A percentile compares a stretch with the other conserved stretches of the same genome.
phyloP scores from a whole-genome alignment of 2,888 invertebrate species.

The Dryobotodes eremita region DNA sequence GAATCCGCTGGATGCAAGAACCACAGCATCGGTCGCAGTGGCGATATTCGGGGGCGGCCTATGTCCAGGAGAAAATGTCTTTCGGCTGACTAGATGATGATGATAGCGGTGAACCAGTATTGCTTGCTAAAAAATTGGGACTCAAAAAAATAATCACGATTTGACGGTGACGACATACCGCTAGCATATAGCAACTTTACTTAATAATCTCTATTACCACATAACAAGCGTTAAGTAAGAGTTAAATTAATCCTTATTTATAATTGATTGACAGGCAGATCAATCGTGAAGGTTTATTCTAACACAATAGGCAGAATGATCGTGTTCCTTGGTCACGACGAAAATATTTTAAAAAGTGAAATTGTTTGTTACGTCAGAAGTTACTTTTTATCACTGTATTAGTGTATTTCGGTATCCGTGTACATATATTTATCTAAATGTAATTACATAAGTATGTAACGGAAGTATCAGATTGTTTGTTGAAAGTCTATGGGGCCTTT shows the following conservation, averaged over 20 bases:
- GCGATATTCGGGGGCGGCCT: too few relatives aligned
- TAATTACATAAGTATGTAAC: constrained; percentile 5
- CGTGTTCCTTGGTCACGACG: constrained; percentile 64
- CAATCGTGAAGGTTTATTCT: constrained; percentile 23
- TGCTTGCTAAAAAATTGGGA: not conserved
- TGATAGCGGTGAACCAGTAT: too few relatives aligned
- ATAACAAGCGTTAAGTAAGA: constrained; percentile 20
- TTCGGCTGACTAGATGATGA: too few relatives aligned
- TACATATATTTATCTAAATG: constrained; percentile 48
- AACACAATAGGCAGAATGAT: constrained; percentile 42
- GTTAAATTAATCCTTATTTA: constrained; percentile 14
- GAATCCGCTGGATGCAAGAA: too few relatives aligned
- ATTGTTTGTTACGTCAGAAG: constrained; percentile 57
- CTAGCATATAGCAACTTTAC: too few relatives aligned
- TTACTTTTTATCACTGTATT: constrained; percentile 31
- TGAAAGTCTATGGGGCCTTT: constrained; percentile 27
- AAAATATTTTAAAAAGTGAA: constrained; percentile 65
- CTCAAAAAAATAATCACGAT: not conserved
- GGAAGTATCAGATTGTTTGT: constrained; percentile 50
- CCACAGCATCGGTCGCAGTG: too few relatives aligned
- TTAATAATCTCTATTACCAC: constrained; percentile 14
- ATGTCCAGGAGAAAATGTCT: too few relatives aligned
- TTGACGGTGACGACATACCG: not conserved
- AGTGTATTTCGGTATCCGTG: constrained; percentile 17
- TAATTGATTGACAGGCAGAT: constrained; percentile 22